These are phyloP conservation scores for Orcinus orca DNA, from an alignment of 2,113 vertebrate species.

Conservation along the genomic window DNA sequence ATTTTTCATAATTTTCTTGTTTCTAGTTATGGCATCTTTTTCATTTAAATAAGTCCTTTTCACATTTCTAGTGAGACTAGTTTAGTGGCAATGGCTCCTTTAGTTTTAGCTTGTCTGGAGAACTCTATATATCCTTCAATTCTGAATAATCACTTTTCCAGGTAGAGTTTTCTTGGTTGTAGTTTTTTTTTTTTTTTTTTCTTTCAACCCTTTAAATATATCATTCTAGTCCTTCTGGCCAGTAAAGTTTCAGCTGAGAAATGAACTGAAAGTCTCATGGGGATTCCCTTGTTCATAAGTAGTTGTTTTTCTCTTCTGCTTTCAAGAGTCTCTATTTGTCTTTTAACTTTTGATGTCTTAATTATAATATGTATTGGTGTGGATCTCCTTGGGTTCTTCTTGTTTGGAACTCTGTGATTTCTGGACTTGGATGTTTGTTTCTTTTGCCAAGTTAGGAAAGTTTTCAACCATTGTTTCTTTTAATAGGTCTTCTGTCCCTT, in stretches of 20 bases:
- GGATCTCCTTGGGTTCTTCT: neutral
- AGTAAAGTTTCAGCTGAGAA: neutral
- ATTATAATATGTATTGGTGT: neutral
- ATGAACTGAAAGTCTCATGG: neutral
- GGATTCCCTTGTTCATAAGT: neutral
- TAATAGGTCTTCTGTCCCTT: neutral
- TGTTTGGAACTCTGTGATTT: neutral
- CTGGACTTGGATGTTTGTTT: neutral
- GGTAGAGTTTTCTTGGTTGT: too few relatives aligned
- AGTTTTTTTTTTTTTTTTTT: neutral
- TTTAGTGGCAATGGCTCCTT: too few relatives aligned
- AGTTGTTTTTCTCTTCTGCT: neutral
- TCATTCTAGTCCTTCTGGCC: neutral
- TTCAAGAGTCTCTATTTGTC: neutral
- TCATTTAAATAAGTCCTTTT: neutral
- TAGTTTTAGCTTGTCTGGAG: neutral
- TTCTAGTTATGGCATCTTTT: neutral
- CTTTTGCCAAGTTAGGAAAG: neutral
- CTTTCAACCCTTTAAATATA: neutral
- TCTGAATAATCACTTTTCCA: neutral
- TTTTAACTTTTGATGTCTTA: neutral
- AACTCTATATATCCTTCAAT: neutral
- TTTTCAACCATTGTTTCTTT: neutral
- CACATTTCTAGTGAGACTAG: neutral
- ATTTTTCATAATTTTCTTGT: neutral